phyloP scores from a whole-genome alignment of 2,113 vertebrate genomes.

The Sinocyclocheilus maitianheensis region DNA sequence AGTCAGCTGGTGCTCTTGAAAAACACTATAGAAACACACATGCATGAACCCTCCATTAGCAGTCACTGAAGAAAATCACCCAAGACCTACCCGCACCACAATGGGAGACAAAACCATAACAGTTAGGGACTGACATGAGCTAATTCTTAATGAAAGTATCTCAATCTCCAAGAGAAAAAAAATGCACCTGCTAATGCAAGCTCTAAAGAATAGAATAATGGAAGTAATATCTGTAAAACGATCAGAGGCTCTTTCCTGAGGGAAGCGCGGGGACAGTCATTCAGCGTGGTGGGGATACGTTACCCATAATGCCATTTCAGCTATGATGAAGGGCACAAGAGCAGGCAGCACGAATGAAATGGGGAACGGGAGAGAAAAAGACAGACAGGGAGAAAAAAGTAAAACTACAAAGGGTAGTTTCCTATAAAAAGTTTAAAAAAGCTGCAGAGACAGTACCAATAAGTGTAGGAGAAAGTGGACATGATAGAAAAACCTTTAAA shows the following conservation, averaged over 20 bases:
- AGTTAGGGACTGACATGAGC: constrained; percentile 13
- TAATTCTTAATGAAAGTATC: constrained; percentile 51
- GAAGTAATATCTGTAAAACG: constrained; percentile 54
- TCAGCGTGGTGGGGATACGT: constrained; percentile 40
- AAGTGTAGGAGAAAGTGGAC: neutral
- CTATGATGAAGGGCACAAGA: constrained; percentile 53
- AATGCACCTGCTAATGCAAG: constrained; percentile 1
- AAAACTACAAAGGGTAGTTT: neutral
- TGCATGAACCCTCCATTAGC: neutral
- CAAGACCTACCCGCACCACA: constrained; percentile 1
- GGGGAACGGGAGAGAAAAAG: constrained; percentile 21
- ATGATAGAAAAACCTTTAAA: neutral
- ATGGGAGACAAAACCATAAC: constrained; percentile 26
- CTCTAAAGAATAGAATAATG: constrained; percentile 44
- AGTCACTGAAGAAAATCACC: constrained; percentile 8
- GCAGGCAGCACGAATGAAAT: constrained; percentile 52
- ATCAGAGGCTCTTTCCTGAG: constrained; percentile 43
- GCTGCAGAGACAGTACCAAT: neutral
- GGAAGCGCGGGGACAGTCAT: constrained; percentile 9
- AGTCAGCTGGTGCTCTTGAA: neutral
- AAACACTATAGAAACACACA: neutral
- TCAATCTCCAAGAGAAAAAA: constrained; percentile 29
- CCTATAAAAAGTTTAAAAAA: neutral
- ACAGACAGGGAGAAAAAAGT: neutral
- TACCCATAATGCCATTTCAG: constrained; percentile 52